A percentile compares a stretch with the other conserved stretches of the same genome.
phyloP scores from a whole-genome alignment of 2,797 vertebrate species.

The Valencia hispanica region DNA sequence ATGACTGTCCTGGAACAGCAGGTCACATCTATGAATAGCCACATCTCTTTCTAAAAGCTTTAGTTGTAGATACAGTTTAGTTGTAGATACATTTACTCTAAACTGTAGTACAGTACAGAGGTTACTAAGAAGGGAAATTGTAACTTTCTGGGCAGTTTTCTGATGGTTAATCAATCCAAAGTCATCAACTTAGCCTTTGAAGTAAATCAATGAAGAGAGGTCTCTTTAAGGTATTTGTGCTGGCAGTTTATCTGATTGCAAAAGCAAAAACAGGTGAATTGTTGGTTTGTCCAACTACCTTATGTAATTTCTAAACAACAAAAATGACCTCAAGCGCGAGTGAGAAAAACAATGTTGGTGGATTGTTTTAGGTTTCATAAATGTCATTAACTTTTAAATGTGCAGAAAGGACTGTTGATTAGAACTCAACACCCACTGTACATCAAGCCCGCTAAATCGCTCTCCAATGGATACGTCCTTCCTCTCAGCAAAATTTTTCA shows the following conservation, averaged over 20 bases:
- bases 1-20: conserved; percentile 19
- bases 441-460: neutral
- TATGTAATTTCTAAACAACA: neutral
- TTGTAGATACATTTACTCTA: too few species aligned
- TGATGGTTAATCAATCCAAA: neutral
- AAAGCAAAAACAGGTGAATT: neutral
- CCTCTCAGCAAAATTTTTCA: neutral
- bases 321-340: neutral
- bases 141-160: too few species aligned
- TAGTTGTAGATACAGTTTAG: neutral
- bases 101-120: too few species aligned
- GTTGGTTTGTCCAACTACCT: neutral
- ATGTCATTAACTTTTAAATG: neutral
- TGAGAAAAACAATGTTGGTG: neutral
- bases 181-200: neutral
- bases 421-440: neutral
- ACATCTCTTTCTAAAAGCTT: neutral
- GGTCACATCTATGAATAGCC: conserved; percentile 27
- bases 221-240: neutral
- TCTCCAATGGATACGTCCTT: neutral
- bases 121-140: too few species aligned
- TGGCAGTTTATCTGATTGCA: neutral
- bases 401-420: neutral
- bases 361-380: neutral
- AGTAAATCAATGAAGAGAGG: neutral